Base-by-base conservation (phyloP, 2,113 vertebrate genomes). In the Callipepla squamata region DNA sequence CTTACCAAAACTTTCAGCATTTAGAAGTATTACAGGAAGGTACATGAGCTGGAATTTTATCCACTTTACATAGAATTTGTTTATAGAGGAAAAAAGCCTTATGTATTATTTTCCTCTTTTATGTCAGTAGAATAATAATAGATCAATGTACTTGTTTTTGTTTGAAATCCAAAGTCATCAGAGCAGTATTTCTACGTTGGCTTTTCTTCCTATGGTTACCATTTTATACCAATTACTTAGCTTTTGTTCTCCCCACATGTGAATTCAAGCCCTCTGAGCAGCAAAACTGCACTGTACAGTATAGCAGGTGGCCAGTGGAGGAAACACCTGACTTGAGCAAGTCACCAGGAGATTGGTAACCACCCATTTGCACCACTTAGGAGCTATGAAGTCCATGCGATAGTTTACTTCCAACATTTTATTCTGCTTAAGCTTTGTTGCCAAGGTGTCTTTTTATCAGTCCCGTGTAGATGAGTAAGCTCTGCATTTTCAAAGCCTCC, bases 381-480 rank as follows among this genome's bases (percentile, higher is more conserved):
- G 55, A 80, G 32, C 86, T 22, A 34, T 85, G 25, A 45, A 20
- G 67, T 74, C 76, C 65, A 16, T 62, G 50, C 79, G 88, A 5
- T 77, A 53, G 48, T 80, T 91, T 90, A 58, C 79, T 93, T 74
- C 17, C 1, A 13, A 25, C 17, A 51, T 90, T 92, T 96, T 93
- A 74, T 83, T 93, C 92, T 76, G 44, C 47, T 77, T 85, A 47
- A 93, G 90, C 72, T 93, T 93, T 96, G 94, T 96, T 96, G 89
- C 92, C 91, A 91, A 94, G 85, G 94, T 96, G 93, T 94, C 87
- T 94, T 78, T 82, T 93, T 78, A 91, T 93, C 76, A 81, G 85
- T 92, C 93, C 81, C 30, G 23, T 96, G 91, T 94, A 93, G 90
- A 96, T 96, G 96, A 96, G 87, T 96, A 96, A 96, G 91, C 93